Evolutionary conservation across 2,888 invertebrate species (phyloP), one percentile per base, ranked within the genome.

Genomic region (Clunio marinus): DNA sequence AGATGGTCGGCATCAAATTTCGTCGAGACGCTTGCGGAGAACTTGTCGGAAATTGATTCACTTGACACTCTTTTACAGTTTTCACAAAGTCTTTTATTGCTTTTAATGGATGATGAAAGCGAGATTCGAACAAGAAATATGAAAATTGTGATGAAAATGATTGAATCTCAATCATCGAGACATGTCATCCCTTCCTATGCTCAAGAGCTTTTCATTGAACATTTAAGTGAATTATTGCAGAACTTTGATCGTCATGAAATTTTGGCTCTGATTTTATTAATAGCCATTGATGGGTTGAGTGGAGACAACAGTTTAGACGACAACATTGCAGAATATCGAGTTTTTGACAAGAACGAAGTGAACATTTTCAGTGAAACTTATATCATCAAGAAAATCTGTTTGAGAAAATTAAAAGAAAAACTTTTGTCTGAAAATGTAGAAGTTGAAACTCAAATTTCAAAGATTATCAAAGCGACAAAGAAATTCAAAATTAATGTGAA

Each of bases 311-410:
- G 72, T 75, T 70, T 73, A 76, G 8, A 70, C 73, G 46, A 71
- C 71, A 22, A 70, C 72, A n/a, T 15, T 55, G 24, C 8, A 10
- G 55, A 66, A 58, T 70, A 72, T 1, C 75, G 76, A 22, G 70
- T 78, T 13, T 78, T 78, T 65, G 76, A 77, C 66, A 75, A 74
- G 60, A 75, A 75, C 69, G 78, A 77, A 63, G 70, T 74, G 8
- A 78, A 78, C 70, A 72, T 73, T 1, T 78, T 75, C 69, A 76
- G 75, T 10, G 78, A 78, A 69, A 75, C 76, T 0, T 32, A 74
- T 27, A 75, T 74, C 46, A 24, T 66, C 13, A 66, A 51, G n/a
- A 7, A 25, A 27, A 4, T 20, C 2, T 51, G 66, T 27, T 8
- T 27, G 10, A 5, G 10, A 2, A 17, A 7, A 2, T 7, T 66